These are phyloP conservation scores for Epinotia bilunana DNA, from an alignment of 2,888 invertebrate genomes.

Conservation along the genomic window DNA sequence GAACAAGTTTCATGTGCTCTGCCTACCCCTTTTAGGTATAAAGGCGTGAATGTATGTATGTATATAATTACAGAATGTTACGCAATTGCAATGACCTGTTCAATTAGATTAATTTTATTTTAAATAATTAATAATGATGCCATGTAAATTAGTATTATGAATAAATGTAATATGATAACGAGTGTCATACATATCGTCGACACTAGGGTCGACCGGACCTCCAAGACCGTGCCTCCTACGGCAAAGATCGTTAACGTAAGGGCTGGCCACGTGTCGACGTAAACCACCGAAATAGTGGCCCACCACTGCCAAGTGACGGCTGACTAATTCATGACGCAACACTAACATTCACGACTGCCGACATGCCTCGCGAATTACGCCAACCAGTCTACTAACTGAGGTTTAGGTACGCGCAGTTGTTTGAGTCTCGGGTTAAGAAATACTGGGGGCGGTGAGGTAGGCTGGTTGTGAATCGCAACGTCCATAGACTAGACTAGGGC, in stretches of 20 bases:
- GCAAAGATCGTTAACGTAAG: neutral
- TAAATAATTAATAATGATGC: no score
- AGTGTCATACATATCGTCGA: no score
- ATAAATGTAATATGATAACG: no score
- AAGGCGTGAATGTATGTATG: no score
- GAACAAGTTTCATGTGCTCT: no score
- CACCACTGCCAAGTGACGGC: slow-evolving; percentile 10
- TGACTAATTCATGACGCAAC: slow-evolving; percentile 27
- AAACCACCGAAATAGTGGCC: slow-evolving; percentile 23
- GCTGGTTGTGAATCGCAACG: neutral
- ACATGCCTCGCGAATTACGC: neutral
- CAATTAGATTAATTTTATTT: no score
- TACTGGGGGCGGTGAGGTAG: slow-evolving; percentile 1
- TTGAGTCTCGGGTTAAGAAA: neutral
- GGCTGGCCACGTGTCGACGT: slow-evolving; percentile 17
- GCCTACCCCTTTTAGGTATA: no score
- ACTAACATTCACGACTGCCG: neutral
- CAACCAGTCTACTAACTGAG: neutral
- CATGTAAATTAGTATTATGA: no score
- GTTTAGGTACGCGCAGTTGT: no score
- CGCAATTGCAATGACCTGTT: no score
- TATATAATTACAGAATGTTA: no score
- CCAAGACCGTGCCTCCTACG: neutral
- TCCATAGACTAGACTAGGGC: slow-evolving; percentile 15
- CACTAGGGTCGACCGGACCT: neutral